Percentiles rank a stretch among this genome's conserved stretches.
phyloP scores from a whole-genome alignment of 2,113 vertebrate genomes.

The Oophaga pumilio region DNA sequence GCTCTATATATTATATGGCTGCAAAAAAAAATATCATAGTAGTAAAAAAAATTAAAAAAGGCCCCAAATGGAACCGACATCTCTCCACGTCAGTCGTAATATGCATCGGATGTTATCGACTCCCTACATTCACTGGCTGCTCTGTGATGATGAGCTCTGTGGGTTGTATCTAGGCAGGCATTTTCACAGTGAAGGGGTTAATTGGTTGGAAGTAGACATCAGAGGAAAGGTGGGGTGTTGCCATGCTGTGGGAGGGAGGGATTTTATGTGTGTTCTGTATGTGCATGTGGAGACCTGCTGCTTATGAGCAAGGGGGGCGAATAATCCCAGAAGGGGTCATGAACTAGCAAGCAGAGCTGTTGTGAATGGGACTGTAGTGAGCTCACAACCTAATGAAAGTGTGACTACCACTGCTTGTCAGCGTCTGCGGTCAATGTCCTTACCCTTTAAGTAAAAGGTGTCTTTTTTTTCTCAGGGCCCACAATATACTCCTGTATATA shows the following conservation, averaged over 20 bases:
- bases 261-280: constrained; percentile 24
- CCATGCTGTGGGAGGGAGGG: constrained; percentile 26
- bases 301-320: constrained; percentile 23
- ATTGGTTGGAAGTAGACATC: constrained; percentile 31
- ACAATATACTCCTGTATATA: no score
- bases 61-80: not conserved
- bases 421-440: not conserved
- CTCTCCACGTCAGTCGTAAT: not conserved
- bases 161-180: not conserved
- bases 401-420: not conserved
- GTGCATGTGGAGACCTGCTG: constrained; percentile 56
- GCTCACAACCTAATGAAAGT: constrained; percentile 2
- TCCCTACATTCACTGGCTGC: not conserved
- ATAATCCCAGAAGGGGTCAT: constrained; percentile 54
- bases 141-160: not conserved
- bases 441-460: no score
- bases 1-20: not conserved
- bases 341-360: constrained; percentile 42
- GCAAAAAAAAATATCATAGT: no score
- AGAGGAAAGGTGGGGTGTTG: constrained; percentile 39
- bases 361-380: not conserved
- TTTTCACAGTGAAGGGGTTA: constrained; percentile 27
- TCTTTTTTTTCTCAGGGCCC: no score
- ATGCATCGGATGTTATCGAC: not conserved
- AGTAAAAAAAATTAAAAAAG: no score